These are phyloP conservation scores for Nysson spinosus DNA, from an alignment of 2,888 invertebrate species.

Conservation along the genomic window DNA sequence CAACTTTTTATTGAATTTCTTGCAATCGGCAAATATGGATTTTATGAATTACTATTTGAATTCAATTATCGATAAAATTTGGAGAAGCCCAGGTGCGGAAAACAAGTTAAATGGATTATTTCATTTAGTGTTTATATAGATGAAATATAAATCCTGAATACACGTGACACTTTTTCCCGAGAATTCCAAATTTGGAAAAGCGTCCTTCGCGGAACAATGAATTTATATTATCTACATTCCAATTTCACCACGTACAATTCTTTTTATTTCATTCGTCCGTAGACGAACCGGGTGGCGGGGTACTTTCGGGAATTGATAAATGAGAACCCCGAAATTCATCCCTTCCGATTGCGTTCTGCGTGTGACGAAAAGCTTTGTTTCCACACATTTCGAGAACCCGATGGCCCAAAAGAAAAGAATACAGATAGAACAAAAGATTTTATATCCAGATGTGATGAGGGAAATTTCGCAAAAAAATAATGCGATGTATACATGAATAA, in stretches of 20 bases:
- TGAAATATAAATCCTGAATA: too few relatives aligned
- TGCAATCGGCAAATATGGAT: too few relatives aligned
- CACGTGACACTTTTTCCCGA: too few relatives aligned
- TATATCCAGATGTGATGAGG: too few relatives aligned
- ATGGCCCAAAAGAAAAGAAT: constrained; percentile 29
- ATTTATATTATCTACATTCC: constrained; percentile 51
- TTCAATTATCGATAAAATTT: too few relatives aligned
- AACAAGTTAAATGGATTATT: too few relatives aligned
- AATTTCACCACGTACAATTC: constrained; percentile 33
- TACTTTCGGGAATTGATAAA: constrained; percentile 58
- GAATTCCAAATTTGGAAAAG: constrained; percentile 7
- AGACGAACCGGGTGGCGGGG: constrained; percentile 25
- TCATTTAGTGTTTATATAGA: too few relatives aligned
- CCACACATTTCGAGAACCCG: constrained; percentile 37
- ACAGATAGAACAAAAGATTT: constrained; percentile 12
- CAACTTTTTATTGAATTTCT: too few relatives aligned
- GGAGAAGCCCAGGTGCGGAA: too few relatives aligned
- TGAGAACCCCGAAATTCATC: constrained; percentile 60
- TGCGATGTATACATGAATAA: too few relatives aligned
- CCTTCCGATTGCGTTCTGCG: constrained; percentile 58
- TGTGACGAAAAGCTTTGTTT: constrained; percentile 51
- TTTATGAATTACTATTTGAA: too few relatives aligned
- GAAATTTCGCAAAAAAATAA: too few relatives aligned
- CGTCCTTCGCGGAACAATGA: constrained; percentile 52
- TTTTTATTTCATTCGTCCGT: constrained; percentile 44